phyloP scores from a whole-genome alignment of 23 tunicate genomes.

The Phallusia fumigata region DNA sequence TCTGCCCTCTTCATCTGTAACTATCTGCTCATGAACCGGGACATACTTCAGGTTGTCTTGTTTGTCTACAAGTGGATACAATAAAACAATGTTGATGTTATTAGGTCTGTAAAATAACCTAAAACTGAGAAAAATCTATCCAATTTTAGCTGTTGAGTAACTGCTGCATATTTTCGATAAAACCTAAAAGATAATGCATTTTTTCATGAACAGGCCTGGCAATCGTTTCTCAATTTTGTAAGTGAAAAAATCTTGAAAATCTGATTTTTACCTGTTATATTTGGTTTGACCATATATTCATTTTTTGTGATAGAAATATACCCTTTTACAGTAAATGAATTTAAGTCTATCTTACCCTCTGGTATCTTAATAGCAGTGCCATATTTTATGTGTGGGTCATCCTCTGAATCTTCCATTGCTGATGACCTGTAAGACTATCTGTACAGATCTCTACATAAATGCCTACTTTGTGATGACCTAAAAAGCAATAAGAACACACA shows the following conservation, averaged over 20 bases:
- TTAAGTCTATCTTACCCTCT: slow-evolving; percentile 49
- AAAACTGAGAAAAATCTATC: too few relatives aligned
- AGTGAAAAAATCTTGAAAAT: neutral
- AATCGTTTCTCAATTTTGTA: neutral
- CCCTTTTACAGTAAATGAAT: too few relatives aligned
- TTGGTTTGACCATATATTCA: too few relatives aligned
- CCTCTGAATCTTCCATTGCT: slow-evolving; percentile 56
- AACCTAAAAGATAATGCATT: neutral
- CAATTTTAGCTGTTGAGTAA: too few relatives aligned
- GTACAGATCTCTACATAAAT: neutral
- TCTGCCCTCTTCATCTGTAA: slow-evolving; percentile 88
- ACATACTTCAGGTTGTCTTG: slow-evolving; percentile 43
- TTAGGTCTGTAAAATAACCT: too few relatives aligned
- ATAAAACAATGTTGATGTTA: too few relatives aligned
- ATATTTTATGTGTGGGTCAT: slow-evolving; percentile 66
- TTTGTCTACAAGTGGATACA: neutral
- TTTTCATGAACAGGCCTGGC: slow-evolving; percentile 1
- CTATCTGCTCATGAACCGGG: slow-evolving; percentile 77
- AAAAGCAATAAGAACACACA: neutral
- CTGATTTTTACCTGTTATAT: neutral
- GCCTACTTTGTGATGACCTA: neutral
- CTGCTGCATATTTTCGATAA: too few relatives aligned
- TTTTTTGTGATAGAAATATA: too few relatives aligned
- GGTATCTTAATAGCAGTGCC: slow-evolving; percentile 70
- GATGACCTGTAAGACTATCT: neutral